Base-by-base conservation (phyloP, 53 echinoderm and acorn worm genomes). In the Pentamera pediparva region DNA sequence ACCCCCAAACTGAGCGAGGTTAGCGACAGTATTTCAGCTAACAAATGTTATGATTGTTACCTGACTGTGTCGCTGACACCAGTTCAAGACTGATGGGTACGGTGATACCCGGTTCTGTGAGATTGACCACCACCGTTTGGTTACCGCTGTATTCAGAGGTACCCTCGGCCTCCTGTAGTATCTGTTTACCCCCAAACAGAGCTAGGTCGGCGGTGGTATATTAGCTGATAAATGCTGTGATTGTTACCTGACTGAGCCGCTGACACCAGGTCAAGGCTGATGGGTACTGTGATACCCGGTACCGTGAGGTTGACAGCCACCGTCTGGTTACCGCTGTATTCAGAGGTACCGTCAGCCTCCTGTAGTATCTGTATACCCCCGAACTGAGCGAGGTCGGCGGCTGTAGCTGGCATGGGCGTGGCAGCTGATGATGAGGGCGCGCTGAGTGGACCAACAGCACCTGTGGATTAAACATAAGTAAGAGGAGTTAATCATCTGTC, bases 361-460 rank as follows among this genome's bases (percentile, higher is more conserved):
- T 48, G 49, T 17, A 70, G 43, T 25, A 70, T 52, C 37, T 70
- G 71, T 31, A 70, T 49, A 7, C 71, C 71, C 17, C 71, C 32
- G 26, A 70, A 70, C 32, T 70, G 71, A n/a, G 71, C 27, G 18
- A 70, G 52, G 34, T 70, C 81, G 19, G 57, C 38, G 54, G 56
- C 77, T 78, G n/a, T n/a, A n/a, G n/a, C n/a, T n/a, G 35, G 61
- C 77, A 37, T 76, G 77, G 41, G 83, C 83, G 56, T n/a, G n/a
- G n/a, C n/a, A n/a, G n/a, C n/a, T n/a, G 86, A 64, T 50, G 79
- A 43, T 55, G 96, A 76, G 19, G 87, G 82, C 19, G 87, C 78
- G 33, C n/a, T n/a, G n/a, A 86, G 87, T 24, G 94, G 88, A 62
- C 75, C 58, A 52, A 79, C 75, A 19, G 69, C 37, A 26, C 53